Conservation (phyloP, 2,797 vertebrate genomes). For the Pelochelys cantorii region DNA sequence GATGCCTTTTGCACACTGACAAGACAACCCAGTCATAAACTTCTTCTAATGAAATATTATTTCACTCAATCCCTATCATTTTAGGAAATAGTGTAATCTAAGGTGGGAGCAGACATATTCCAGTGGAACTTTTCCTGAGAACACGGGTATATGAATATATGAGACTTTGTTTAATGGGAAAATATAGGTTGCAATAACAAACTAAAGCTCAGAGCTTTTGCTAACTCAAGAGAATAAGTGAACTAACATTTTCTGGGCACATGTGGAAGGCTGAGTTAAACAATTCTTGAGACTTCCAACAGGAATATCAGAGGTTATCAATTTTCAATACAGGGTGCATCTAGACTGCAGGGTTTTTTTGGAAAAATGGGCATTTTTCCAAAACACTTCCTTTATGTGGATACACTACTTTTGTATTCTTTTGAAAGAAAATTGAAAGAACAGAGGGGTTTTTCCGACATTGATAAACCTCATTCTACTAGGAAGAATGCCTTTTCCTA, state of each 20-base stretch:
- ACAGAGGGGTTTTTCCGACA: too few relatives aligned
- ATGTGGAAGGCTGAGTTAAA: background rate
- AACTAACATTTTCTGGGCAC: slow-evolving; percentile 30
- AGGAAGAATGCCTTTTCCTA: too few relatives aligned
- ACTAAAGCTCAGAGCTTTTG: slow-evolving; percentile 37
- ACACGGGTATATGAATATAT: slow-evolving; percentile 61
- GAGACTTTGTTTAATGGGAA: slow-evolving; percentile 54
- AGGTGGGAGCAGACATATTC: slow-evolving; percentile 59
- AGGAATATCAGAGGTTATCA: background rate
- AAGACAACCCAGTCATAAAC: slow-evolving; percentile 77
- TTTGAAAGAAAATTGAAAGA: too few relatives aligned
- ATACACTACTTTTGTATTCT: too few relatives aligned
- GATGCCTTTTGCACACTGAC: slow-evolving; percentile 76
- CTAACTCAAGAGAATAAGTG: background rate
- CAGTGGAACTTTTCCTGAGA: slow-evolving; percentile 50
- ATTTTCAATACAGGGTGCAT: background rate
- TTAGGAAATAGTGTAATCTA: slow-evolving; percentile 72
- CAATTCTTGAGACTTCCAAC: background rate
- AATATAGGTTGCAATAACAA: slow-evolving; percentile 37
- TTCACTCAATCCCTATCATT: slow-evolving; percentile 75
- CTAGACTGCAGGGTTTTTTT: too few relatives aligned
- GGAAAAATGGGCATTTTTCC: too few relatives aligned
- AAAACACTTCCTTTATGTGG: too few relatives aligned
- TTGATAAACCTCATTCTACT: too few relatives aligned
- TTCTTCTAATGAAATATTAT: slow-evolving; percentile 73